Percentiles rank a stretch among this genome's conserved stretches.
These are phyloP conservation scores for Hypanus sabinus DNA, from an alignment of 2,113 vertebrate species.

Conservation along the genomic window DNA sequence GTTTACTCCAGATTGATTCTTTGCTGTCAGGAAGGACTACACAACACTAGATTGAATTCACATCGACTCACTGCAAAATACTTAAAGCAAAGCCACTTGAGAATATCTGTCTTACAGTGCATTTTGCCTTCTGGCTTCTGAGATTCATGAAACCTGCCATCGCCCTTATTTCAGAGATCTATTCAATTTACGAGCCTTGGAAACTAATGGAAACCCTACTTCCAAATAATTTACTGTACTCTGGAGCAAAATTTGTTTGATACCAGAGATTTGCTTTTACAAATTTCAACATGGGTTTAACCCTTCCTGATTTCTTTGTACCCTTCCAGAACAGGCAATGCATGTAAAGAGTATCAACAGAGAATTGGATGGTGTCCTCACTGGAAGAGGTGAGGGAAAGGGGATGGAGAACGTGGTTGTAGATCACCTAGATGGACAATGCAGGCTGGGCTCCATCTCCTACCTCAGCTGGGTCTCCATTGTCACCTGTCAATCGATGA, in stretches of 20 bases:
- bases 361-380: not conserved
- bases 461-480: not conserved
- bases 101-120: conserved; percentile 2
- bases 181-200: conserved; percentile 33
- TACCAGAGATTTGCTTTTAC: not conserved
- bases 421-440: not conserved
- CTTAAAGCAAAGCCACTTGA: conserved; percentile 35
- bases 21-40: conserved; percentile 2
- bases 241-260: conserved; percentile 27
- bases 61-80: conserved; percentile 25
- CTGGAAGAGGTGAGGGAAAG: not conserved
- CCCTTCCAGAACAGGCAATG: not conserved
- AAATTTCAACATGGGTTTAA: conserved; percentile 3
- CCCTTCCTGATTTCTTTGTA: not conserved
- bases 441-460: not conserved
- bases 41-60: conserved; percentile 14
- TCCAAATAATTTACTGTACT: conserved; percentile 31
- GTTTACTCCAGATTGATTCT: conserved; percentile 26
- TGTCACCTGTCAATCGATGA: not conserved
- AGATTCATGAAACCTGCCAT: conserved; percentile 25
- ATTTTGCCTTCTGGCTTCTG: conserved; percentile 11
- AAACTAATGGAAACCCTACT: conserved; percentile 34
- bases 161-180: not conserved
- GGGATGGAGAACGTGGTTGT: no score
- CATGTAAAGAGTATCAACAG: not conserved